Base-by-base conservation (phyloP, 1,140 invertebrate species). In the Ceratosolen fusciceps region DNA sequence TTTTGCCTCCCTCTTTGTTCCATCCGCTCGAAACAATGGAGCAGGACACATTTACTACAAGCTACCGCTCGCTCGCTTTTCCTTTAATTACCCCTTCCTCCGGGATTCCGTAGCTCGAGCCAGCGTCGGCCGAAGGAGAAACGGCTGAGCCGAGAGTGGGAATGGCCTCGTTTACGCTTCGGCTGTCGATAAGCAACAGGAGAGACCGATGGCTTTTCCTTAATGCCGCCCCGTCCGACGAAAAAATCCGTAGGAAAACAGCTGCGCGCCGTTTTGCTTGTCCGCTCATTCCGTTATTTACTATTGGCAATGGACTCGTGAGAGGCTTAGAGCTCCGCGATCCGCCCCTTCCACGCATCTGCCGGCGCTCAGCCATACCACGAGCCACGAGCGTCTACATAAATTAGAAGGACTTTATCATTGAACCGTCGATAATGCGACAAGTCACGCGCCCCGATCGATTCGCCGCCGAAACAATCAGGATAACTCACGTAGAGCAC, bases 1-100 rank as follows among this genome's bases (percentile, higher is more conserved):
- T n/a, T n/a, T n/a, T n/a, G n/a, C 67, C 54, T 71, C 47, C 37
- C 1, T 77, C 71, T 70, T 71, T 58, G 21, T 79, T 65, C 43
- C 71, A 60, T 14, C 14, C 37, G 21, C 4, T 43, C 29, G 9
- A 62, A 5, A 68, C 62, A 68, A 76, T 68, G 47, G 62, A 39
- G 31, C 34, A 8, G 37, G 62, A 47, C 47, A 47, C 39, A 47
- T 47, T 47, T 68, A 26, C 14, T 68, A 12, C 16, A 26, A n/a
- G 67, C 47, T 68, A 68, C 47, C n/a, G 34, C 34, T 39, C 68
- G 34, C 62, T 76, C 52, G 58, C 43, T 65, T 62, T 52, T 62
- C 31, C 0, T 34, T 68, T 67, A 56, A 62, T 76, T 76, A 67
- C 43, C n/a, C n/a, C n/a, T n/a, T n/a, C n/a, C 10, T 21, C 19